Conservation (phyloP, 2,113 vertebrate species). For the Porphyrio hochstetteri region DNA sequence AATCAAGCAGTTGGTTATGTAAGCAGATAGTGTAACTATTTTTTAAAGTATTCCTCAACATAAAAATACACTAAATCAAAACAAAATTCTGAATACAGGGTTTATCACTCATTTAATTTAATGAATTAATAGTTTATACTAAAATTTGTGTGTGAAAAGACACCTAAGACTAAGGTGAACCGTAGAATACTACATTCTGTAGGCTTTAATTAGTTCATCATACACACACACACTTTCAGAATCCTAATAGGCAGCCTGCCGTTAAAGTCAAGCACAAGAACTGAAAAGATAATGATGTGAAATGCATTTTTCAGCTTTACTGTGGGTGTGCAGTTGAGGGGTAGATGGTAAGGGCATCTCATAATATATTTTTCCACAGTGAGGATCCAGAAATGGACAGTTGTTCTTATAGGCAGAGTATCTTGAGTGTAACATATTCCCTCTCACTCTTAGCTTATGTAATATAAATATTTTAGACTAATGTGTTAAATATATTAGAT, state of each 20-base stretch:
- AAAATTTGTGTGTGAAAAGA: not conserved
- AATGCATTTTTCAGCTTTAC: not conserved
- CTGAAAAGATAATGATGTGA: not conserved
- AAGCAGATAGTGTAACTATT: not conserved
- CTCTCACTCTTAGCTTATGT: not conserved
- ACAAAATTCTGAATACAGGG: not conserved
- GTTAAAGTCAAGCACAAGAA: not conserved
- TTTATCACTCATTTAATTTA: not conserved
- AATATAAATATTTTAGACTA: slow-evolving; percentile 9
- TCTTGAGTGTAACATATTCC: not conserved
- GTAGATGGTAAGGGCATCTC: not conserved
- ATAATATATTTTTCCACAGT: not conserved
- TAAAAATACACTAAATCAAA: not conserved
- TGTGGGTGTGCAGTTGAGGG: not conserved
- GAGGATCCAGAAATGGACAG: not conserved
- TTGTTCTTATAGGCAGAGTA: not conserved
- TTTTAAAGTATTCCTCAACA: not conserved
- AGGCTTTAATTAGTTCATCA: not conserved
- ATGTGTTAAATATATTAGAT: slow-evolving; percentile 4
- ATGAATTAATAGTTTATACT: not conserved
- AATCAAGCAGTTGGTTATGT: not conserved
- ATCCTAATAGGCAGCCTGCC: not conserved
- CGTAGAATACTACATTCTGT: not conserved
- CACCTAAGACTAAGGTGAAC: not conserved
- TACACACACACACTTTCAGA: not conserved